Conservation (phyloP, 2,888 invertebrate genomes). For the Strigamia maritima region DNA sequence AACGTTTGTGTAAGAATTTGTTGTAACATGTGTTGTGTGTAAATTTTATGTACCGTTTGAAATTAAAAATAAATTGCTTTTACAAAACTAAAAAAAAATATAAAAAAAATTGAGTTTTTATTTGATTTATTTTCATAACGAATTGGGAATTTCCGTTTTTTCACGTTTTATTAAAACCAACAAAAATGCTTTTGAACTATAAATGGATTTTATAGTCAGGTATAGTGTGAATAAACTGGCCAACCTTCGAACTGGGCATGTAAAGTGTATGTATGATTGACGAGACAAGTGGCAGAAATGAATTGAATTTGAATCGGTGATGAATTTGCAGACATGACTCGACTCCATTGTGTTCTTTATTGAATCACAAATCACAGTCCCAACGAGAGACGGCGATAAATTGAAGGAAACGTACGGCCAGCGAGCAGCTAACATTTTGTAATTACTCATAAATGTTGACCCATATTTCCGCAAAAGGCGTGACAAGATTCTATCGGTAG, state of each 20-base stretch:
- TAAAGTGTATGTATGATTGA: not conserved
- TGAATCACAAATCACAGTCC: not conserved
- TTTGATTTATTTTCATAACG: not conserved
- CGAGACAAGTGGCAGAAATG: conserved; percentile 27
- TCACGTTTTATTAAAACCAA: not conserved
- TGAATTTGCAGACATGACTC: conserved; percentile 7
- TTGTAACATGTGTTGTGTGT: not conserved
- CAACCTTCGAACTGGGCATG: not conserved
- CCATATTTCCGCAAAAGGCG: conserved; percentile 16
- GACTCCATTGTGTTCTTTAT: conserved; percentile 20
- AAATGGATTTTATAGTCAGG: not conserved
- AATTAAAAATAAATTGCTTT: not conserved
- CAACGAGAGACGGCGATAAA: not conserved
- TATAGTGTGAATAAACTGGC: not conserved
- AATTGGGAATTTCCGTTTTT: not conserved
- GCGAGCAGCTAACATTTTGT: conserved; percentile 8
- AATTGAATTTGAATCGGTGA: conserved; percentile 27
- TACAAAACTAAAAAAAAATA: not conserved
- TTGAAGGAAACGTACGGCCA: conserved; percentile 2
- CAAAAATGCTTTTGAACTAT: too few species aligned
- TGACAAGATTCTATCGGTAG: conserved; percentile 4
- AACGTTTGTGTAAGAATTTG: conserved; percentile 18
- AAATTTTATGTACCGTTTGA: conserved; percentile 13
- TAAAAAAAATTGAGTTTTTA: not conserved
- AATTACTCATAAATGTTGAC: conserved; percentile 22